Evolutionary conservation across 2,797 vertebrate genomes (phyloP).

Genomic region (Lophotriccus pileatus): DNA sequence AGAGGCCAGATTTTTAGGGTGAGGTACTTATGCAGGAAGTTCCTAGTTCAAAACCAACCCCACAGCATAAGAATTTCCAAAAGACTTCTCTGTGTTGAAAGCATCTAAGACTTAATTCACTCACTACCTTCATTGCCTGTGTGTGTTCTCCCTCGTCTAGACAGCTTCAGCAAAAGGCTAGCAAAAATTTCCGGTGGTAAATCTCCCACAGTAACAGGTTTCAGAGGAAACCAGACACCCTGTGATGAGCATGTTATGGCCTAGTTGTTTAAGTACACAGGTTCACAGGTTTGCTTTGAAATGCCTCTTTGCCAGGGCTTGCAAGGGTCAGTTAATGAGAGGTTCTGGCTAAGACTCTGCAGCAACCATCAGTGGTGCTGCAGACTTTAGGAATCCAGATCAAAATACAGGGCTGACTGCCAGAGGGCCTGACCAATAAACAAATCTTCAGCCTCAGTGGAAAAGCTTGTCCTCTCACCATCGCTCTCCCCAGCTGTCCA

Average conservation of each 20-base stretch:
- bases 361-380: neutral
- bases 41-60: neutral
- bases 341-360: neutral
- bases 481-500: rapidly evolving
- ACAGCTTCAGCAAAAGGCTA: neutral
- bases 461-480: neutral
- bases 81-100: neutral
- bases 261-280: neutral
- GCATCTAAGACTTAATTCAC: neutral
- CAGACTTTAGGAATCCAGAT: neutral
- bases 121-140: neutral
- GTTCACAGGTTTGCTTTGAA: neutral
- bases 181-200: neutral
- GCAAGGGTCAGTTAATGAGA: neutral
- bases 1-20: neutral
- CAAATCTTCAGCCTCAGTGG: neutral
- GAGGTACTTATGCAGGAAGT: neutral
- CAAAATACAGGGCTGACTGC: neutral
- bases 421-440: neutral
- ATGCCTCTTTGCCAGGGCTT: neutral
- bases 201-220: neutral
- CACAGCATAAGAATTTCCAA: neutral
- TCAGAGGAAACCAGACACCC: neutral
- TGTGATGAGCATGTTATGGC: neutral
- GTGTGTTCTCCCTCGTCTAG: neutral